A percentile compares a stretch with the other conserved stretches of the same genome.
phyloP scores from a whole-genome alignment of 2,888 invertebrate genomes.

The Melieria picta region DNA sequence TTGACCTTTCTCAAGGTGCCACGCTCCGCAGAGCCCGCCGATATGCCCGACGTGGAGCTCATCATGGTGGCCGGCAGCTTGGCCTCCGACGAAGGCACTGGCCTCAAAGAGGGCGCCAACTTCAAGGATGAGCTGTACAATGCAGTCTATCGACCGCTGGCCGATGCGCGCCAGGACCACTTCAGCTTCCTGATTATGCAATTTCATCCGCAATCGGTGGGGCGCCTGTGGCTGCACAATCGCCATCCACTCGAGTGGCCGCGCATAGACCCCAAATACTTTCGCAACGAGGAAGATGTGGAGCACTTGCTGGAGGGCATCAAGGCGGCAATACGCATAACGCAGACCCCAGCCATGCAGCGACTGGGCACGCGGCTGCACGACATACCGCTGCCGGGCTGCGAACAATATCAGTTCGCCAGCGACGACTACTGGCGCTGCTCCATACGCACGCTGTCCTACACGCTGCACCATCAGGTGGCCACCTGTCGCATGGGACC shows the following conservation, averaged over 20 bases:
- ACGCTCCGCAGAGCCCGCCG: constrained; percentile 69
- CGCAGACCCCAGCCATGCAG: constrained; percentile 71
- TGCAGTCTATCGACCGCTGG: constrained; percentile 69
- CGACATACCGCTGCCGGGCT: constrained; percentile 69
- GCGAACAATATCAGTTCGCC: constrained; percentile 67
- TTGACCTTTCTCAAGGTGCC: constrained; percentile 73
- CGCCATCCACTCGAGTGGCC: constrained; percentile 72
- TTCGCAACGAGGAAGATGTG: constrained; percentile 66
- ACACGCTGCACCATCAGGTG: constrained; percentile 74
- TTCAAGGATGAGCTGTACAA: constrained; percentile 70
- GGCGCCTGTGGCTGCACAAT: constrained; percentile 75
- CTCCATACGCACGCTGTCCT: constrained; percentile 71
- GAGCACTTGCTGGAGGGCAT: constrained; percentile 70
- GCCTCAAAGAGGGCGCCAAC: constrained; percentile 69
- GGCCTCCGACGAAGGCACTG: constrained; percentile 71
- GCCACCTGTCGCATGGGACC: constrained; percentile 81
- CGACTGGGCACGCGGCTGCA: constrained; percentile 69
- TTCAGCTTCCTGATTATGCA: constrained; percentile 76
- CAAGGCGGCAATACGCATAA: constrained; percentile 71
- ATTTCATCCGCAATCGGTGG: constrained; percentile 79
- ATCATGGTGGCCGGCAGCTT: constrained; percentile 74
- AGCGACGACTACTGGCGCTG: constrained; percentile 79
- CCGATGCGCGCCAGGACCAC: constrained; percentile 67
- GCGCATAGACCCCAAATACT: constrained; percentile 71
- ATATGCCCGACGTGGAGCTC: constrained; percentile 75